A percentile compares a stretch with the other conserved stretches of the same genome.
These are phyloP conservation scores for Hylomyscus alleni DNA, from an alignment of 2,797 vertebrate species.

Conservation along the genomic window DNA sequence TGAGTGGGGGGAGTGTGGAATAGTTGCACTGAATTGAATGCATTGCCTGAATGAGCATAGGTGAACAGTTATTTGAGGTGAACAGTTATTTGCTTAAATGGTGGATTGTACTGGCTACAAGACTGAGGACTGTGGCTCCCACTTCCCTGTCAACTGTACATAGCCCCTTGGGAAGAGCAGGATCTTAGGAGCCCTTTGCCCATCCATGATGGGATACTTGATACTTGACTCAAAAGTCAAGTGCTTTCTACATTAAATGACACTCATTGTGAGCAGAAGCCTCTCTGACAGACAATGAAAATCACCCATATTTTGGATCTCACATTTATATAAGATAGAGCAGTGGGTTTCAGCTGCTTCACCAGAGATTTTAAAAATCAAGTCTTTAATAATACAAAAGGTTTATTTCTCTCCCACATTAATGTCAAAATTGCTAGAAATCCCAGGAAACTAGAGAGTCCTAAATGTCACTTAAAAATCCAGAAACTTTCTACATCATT, in stretches of 20 bases:
- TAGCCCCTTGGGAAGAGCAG: neutral
- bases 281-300: neutral
- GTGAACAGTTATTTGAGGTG: neutral
- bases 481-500: neutral
- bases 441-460: neutral
- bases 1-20: neutral
- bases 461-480: neutral
- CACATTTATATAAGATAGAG: neutral
- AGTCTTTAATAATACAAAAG: neutral
- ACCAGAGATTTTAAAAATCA: neutral
- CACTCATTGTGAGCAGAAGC: neutral
- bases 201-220: neutral
- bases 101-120: neutral
- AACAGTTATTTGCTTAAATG: neutral
- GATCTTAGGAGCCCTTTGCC: neutral
- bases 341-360: neutral
- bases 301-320: slow-evolving; percentile 19
- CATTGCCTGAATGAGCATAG: neutral
- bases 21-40: neutral
- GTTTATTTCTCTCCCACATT: slow-evolving; percentile 37
- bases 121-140: neutral
- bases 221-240: neutral
- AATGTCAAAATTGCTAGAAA: neutral
- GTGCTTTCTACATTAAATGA: neutral
- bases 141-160: neutral